Evolutionary conservation across 2,888 invertebrate species (phyloP).

Genomic region (Drosophila heteroneura): DNA sequence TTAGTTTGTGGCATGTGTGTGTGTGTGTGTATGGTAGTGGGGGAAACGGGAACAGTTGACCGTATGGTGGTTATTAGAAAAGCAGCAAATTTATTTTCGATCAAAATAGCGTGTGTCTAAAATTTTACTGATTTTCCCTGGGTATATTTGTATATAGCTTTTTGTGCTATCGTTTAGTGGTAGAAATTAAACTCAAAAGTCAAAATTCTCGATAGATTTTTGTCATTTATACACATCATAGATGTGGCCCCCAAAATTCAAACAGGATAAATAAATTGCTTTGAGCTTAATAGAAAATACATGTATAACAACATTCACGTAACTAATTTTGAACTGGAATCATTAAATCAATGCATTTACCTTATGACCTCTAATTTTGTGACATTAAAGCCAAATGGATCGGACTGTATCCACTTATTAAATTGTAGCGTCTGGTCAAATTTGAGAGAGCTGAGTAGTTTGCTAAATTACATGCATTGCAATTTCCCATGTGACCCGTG

Average conservation of each 20-base stretch:
- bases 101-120: neutral
- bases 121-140: neutral
- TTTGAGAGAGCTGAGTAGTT: slow-evolving; percentile 56
- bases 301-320: neutral
- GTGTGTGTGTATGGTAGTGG: neutral
- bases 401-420: slow-evolving; percentile 8
- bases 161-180: neutral
- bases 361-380: neutral
- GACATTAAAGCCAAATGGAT: neutral
- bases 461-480: slow-evolving; percentile 57
- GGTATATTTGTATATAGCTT: neutral
- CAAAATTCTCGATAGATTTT: neutral
- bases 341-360: neutral
- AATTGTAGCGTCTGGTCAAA: slow-evolving; percentile 19
- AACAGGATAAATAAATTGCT: neutral
- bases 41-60: neutral
- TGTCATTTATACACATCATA: neutral
- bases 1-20: neutral
- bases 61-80: neutral
- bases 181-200: neutral
- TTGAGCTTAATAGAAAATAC: neutral
- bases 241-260: neutral
- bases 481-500: slow-evolving; percentile 42
- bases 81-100: neutral
- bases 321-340: neutral